These are phyloP conservation scores for Ophonus ardosiacus DNA, from an alignment of 2,888 invertebrate species.

Conservation along the genomic window DNA sequence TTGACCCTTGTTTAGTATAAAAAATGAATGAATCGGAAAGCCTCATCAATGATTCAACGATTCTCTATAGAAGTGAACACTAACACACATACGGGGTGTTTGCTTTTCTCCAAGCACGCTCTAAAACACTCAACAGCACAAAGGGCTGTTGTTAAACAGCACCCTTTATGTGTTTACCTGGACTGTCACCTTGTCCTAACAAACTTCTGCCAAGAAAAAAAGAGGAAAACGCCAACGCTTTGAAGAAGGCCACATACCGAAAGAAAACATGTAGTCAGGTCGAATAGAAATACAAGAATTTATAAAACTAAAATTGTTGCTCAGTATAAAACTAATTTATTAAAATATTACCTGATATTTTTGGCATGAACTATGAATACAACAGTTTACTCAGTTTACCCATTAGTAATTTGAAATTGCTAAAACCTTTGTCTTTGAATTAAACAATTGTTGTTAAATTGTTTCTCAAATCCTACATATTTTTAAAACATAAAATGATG, in stretches of 20 bases:
- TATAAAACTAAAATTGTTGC: too few species aligned
- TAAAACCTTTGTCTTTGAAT: too few species aligned
- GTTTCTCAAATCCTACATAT: too few species aligned
- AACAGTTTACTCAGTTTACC: too few species aligned
- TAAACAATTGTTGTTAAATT: too few species aligned
- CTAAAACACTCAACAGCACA: constrained; percentile 59
- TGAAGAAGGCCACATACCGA: neutral
- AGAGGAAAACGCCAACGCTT: neutral
- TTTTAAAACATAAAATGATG: too few species aligned
- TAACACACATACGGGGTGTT: constrained; percentile 13
- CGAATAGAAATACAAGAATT: too few species aligned
- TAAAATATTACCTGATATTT: too few species aligned
- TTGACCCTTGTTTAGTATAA: neutral
- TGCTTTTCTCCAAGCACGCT: constrained; percentile 30
- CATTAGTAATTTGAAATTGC: too few species aligned
- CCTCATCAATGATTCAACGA: constrained; percentile 21
- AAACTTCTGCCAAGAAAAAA: neutral
- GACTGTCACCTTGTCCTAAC: constrained; percentile 29
- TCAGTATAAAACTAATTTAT: too few species aligned
- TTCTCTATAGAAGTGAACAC: constrained; percentile 36
- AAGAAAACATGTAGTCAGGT: neutral
- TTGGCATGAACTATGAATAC: too few species aligned
- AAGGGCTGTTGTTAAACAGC: constrained; percentile 60
- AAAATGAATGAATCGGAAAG: constrained; percentile 9
- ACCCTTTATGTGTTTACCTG: constrained; percentile 55